Conservation (phyloP, 2,113 vertebrate genomes). For the Strix aluco region DNA sequence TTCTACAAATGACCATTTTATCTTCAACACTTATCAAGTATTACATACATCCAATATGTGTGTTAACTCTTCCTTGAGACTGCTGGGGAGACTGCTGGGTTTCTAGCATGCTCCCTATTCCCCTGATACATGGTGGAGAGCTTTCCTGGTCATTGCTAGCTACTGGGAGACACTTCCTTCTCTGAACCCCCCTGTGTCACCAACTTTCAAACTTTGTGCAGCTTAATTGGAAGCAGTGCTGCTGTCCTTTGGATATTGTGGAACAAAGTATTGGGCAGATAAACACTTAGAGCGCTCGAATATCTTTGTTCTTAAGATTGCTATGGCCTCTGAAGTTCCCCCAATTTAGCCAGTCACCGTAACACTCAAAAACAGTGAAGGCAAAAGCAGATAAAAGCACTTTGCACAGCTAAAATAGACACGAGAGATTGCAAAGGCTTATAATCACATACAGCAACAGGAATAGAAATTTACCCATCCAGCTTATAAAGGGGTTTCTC, state of each 20-base stretch:
- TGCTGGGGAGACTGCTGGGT: not conserved
- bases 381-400: not conserved
- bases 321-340: not conserved
- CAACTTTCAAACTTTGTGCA: not conserved
- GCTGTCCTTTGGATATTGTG: not conserved
- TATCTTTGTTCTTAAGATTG: not conserved
- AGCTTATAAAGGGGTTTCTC: not conserved
- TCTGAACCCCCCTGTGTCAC: not conserved
- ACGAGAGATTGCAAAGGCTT: not conserved
- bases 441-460: not conserved
- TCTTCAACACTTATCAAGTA: not conserved
- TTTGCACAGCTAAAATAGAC: not conserved
- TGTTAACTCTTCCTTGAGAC: not conserved
- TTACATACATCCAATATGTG: not conserved
- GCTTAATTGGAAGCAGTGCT: not conserved
- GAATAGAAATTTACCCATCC: not conserved
- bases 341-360: not conserved
- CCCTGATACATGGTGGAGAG: not conserved
- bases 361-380: not conserved
- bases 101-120: not conserved
- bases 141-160: not conserved
- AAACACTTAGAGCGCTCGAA: not conserved
- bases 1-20: not conserved
- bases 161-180: not conserved
- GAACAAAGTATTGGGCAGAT: not conserved